Base-by-base conservation (phyloP, 1,140 invertebrate species). In the Sipha flava region DNA sequence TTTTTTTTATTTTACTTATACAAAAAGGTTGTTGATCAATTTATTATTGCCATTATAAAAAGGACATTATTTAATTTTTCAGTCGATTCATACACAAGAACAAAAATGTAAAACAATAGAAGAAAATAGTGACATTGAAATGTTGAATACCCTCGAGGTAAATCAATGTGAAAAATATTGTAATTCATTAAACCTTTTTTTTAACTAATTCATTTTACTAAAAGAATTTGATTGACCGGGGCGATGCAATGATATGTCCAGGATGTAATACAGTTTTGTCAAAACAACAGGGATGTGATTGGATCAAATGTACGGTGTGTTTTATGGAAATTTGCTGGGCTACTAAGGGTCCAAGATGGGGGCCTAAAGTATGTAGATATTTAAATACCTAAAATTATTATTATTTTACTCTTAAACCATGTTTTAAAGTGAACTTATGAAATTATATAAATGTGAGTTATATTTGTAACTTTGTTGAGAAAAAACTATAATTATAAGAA, bases 321-420 rank as follows among this genome's bases (percentile, higher is more conserved):
- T 94, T 95, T 86, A 95, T 93, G 18, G 95, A 97, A 87, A 96
- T 97, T 54, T 98, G 96, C 85, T 97, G 95, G 95, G 93, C 95
- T 7, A 97, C 95, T 0, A 90, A 91, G 84, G 93, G 93, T 37
- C 91, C 92, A 2, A 88, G 95, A 81, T 97, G 95, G 95, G 95
- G 95, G 1, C 93, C 94, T 9, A 88, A 85, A 57, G 92, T 90
- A 85, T 86, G 86, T 85, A 6, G n/a, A 34, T 12, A 29, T 57
- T 2, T 26, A 16, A 16, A 57, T 6, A 10, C n/a, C n/a, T n/a
- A n/a, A n/a, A n/a, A n/a, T n/a, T n/a, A n/a, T n/a, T n/a, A n/a
- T n/a, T n/a, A n/a, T n/a, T n/a, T n/a, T n/a, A n/a, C n/a, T n/a
- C n/a, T n/a, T n/a, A n/a, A n/a, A n/a, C n/a, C n/a, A n/a, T n/a